A percentile compares a stretch with the other conserved stretches of the same genome.
phyloP scores from a whole-genome alignment of 2,888 invertebrate genomes.

The Polyommatus iphigenia region DNA sequence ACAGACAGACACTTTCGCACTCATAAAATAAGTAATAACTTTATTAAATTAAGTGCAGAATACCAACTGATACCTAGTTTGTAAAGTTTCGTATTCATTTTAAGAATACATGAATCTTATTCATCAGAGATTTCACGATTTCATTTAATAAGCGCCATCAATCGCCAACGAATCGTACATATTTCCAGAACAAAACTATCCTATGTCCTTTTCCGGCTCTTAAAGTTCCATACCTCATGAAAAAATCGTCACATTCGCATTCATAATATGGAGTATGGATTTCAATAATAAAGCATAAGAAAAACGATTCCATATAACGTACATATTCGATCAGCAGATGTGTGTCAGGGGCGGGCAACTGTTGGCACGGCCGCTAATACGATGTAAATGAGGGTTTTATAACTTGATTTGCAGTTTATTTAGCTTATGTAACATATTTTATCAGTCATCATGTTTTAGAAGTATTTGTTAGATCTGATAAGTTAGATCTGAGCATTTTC shows the following conservation, averaged over 20 bases:
- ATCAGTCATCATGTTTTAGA: too few relatives aligned
- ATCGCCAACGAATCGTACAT: too few relatives aligned
- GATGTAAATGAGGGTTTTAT: neutral
- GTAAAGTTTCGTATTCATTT: too few relatives aligned
- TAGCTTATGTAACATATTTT: neutral
- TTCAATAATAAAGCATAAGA: neutral
- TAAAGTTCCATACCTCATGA: neutral
- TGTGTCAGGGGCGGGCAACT: neutral
- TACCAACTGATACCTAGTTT: too few relatives aligned
- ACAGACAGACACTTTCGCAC: too few relatives aligned
- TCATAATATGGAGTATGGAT: neutral
- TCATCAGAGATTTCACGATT: too few relatives aligned
- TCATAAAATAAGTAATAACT: too few relatives aligned
- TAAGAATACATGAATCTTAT: too few relatives aligned
- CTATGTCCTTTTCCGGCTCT: neutral
- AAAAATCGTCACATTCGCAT: neutral
- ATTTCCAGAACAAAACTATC: neutral
- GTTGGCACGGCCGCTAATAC: neutral
- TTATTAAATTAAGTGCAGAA: too few relatives aligned
- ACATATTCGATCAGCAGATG: neutral
- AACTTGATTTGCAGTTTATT: constrained; percentile 3
- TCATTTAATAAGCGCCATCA: too few relatives aligned
- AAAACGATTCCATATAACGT: neutral
- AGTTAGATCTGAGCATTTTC: too few relatives aligned
- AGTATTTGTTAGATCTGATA: too few relatives aligned